A percentile compares a stretch with the other conserved stretches of the same genome.
Evolutionary conservation across 2,888 invertebrate species (phyloP).

Genomic region (Caenorhabditis virilis): DNA sequence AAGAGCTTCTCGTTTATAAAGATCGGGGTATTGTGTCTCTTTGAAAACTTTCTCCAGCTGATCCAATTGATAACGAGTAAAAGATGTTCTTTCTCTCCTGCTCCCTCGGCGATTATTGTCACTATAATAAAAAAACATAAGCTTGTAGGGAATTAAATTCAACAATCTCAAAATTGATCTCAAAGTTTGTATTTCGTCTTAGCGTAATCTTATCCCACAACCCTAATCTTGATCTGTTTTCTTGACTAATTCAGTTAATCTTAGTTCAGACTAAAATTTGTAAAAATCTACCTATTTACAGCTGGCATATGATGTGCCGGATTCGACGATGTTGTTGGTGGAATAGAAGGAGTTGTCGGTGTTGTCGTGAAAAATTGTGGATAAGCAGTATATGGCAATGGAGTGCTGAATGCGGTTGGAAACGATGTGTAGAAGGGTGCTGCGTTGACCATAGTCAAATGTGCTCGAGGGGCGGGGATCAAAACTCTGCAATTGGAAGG

Average conservation of each 20-base stretch:
- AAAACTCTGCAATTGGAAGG: neutral
- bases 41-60: conserved; percentile 46
- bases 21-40: conserved; percentile 48
- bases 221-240: conserved; percentile 37
- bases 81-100: conserved; percentile 47
- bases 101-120: conserved; percentile 23
- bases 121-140: conserved; percentile 5
- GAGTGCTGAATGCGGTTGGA: conserved; percentile 8
- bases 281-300: neutral
- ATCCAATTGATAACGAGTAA: conserved; percentile 46
- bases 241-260: neutral
- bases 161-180: conserved; percentile 4
- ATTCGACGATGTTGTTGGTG: neutral
- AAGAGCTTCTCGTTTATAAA: conserved; percentile 40
- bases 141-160: neutral
- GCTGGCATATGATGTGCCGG: neutral
- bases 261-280: neutral
- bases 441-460: conserved; percentile 27
- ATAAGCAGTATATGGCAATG: conserved; percentile 25
- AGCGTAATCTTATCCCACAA: conserved; percentile 40
- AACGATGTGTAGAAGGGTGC: conserved; percentile 25
- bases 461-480: conserved; percentile 10
- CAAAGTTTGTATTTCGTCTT: conserved; percentile 12
- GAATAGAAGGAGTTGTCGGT: conserved; percentile 8
- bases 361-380: conserved; percentile 17